phyloP scores from a whole-genome alignment of 1,140 invertebrate genomes.

The Ceratosolen solmsi region DNA sequence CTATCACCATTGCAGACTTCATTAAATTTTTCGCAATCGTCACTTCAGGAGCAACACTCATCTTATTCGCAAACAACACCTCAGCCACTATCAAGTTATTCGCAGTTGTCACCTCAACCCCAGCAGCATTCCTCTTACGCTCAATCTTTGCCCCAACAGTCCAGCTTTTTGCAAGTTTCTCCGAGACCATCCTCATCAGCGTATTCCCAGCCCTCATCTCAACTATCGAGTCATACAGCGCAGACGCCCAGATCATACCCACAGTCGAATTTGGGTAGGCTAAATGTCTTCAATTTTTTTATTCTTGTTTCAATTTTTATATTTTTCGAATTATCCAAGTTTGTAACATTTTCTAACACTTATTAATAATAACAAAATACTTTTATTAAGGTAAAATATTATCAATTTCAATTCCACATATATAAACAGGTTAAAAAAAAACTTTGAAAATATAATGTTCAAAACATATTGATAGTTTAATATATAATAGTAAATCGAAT shows the following conservation, averaged over 20 bases:
- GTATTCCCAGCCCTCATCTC: conserved; percentile 65
- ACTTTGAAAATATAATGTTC: too few relatives aligned
- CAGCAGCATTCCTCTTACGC: conserved; percentile 49
- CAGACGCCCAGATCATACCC: conserved; percentile 56
- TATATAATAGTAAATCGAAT: too few relatives aligned
- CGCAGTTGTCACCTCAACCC: conserved; percentile 63
- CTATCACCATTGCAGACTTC: too few relatives aligned
- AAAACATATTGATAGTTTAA: too few relatives aligned
- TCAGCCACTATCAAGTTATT: conserved; percentile 62
- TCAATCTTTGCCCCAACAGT: conserved; percentile 52
- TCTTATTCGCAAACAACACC: too few relatives aligned
- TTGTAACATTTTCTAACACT: neutral
- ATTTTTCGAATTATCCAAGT: neutral
- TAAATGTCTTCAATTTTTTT: neutral
- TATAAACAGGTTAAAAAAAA: too few relatives aligned
- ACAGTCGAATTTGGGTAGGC: conserved; percentile 41
- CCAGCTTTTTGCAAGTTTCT: conserved; percentile 42
- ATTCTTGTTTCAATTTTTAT: neutral
- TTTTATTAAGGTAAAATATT: too few relatives aligned
- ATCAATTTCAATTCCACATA: too few relatives aligned
- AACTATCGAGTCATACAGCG: conserved; percentile 62
- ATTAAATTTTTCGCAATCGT: too few relatives aligned
- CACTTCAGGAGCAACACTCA: too few relatives aligned
- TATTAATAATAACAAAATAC: too few relatives aligned
- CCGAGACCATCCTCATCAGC: conserved; percentile 57